phyloP scores from a whole-genome alignment of 1,140 invertebrate genomes.

The Gonioctena quinquepunctata region DNA sequence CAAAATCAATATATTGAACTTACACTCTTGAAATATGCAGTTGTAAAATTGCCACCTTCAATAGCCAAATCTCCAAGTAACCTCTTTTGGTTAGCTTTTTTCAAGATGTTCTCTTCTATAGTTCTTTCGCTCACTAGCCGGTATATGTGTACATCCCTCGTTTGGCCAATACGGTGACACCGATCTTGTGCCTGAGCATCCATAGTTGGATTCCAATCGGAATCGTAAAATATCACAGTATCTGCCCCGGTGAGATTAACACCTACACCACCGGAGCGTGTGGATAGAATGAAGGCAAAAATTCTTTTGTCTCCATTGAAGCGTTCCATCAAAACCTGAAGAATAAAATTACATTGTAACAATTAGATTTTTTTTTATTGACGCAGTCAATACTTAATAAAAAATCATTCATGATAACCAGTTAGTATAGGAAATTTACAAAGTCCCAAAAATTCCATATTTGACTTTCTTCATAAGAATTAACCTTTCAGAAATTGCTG shows the following conservation, averaged over 20 bases:
- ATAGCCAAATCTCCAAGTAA: slow-evolving; percentile 96
- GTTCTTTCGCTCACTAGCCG: slow-evolving; percentile 94
- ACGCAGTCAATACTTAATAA: no score
- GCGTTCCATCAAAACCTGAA: slow-evolving; percentile 89
- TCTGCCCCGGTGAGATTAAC: slow-evolving; percentile 99
- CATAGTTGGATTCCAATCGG: slow-evolving; percentile 99
- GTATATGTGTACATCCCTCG: slow-evolving; percentile 98
- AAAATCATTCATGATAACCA: no score
- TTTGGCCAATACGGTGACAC: slow-evolving; percentile 98
- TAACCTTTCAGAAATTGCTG: no score
- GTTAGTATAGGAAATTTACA: no score
- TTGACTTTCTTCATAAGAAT: no score
- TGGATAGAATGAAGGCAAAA: slow-evolving; percentile 98
- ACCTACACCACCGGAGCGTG: slow-evolving; percentile 96
- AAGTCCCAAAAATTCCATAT: no score
- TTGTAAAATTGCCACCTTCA: slow-evolving; percentile 98
- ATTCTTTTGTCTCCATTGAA: slow-evolving; percentile 95
- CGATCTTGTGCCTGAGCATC: slow-evolving; percentile 98
- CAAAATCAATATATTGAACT: slow-evolving; percentile 51
- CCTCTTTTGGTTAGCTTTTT: slow-evolving; percentile 98
- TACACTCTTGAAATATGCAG: slow-evolving; percentile 94
- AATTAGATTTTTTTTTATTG: no score
- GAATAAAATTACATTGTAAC: neutral
- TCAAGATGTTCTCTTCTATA: slow-evolving; percentile 98
- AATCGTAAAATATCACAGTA: slow-evolving; percentile 99